These are phyloP conservation scores for Harlomillsia oculata DNA, from an alignment of 1,140 invertebrate genomes.

Conservation along the genomic window DNA sequence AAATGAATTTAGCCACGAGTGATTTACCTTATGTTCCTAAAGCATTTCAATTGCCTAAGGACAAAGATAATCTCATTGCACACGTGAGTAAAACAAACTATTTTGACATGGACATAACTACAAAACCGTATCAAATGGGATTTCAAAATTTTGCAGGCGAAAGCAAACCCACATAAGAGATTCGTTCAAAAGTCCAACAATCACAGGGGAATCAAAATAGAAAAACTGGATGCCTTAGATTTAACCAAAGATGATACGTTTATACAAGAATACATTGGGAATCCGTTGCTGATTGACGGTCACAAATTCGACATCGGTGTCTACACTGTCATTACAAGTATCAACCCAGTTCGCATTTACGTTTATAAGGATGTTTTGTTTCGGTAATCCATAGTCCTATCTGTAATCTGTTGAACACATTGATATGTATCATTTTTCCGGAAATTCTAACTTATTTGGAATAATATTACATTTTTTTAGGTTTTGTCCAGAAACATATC, in stretches of 20 bases:
- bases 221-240: slow-evolving; percentile 59
- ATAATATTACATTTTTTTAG: slow-evolving; percentile 41
- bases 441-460: background rate
- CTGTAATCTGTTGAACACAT: background rate
- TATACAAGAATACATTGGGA: slow-evolving; percentile 72
- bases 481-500: slow-evolving; percentile 84
- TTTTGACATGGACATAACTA: background rate
- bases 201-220: slow-evolving; percentile 77
- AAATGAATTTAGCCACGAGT: slow-evolving; percentile 78
- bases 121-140: slow-evolving; percentile 9
- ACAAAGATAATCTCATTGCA: slow-evolving; percentile 59
- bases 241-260: slow-evolving; percentile 66
- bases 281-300: slow-evolving; percentile 60
- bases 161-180: slow-evolving; percentile 54
- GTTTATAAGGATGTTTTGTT: slow-evolving; percentile 81
- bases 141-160: slow-evolving; percentile 43
- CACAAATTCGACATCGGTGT: slow-evolving; percentile 95
- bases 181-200: slow-evolving; percentile 91
- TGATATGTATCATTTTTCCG: background rate
- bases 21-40: slow-evolving; percentile 64
- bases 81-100: slow-evolving; percentile 48
- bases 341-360: slow-evolving; percentile 81
- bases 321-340: slow-evolving; percentile 82
- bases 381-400: slow-evolving; percentile 55
- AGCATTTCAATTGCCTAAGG: slow-evolving; percentile 76